Conservation (phyloP, 1,140 invertebrate genomes). For the Apocrypta bakeri region DNA sequence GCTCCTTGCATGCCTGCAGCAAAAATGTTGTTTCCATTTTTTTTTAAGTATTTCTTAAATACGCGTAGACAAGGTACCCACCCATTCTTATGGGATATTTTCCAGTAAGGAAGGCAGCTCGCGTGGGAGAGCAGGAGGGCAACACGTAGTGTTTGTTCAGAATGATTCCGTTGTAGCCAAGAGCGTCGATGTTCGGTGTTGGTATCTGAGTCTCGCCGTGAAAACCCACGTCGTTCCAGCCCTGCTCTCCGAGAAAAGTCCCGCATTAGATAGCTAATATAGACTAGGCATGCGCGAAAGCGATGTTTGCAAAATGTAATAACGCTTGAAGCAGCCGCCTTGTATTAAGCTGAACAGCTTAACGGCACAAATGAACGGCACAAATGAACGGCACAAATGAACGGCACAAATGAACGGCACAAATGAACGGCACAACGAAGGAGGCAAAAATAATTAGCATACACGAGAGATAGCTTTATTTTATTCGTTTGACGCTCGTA, state of each 20-base stretch:
- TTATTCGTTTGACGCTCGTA: constrained; percentile 60
- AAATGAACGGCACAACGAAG: too few species aligned
- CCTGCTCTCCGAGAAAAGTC: constrained; percentile 71
- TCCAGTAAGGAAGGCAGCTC: constrained; percentile 81
- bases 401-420: too few species aligned
- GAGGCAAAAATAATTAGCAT: neutral
- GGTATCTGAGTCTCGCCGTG: constrained; percentile 82
- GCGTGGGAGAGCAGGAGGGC: constrained; percentile 79
- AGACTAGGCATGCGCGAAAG: too few species aligned
- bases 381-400: too few species aligned
- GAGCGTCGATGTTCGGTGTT: constrained; percentile 81
- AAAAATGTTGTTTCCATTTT: neutral
- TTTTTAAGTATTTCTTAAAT: too few species aligned
- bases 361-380: too few species aligned
- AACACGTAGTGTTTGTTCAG: constrained; percentile 80
- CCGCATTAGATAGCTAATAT: too few species aligned
- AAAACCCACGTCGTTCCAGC: constrained; percentile 86
- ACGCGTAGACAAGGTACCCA: constrained; percentile 60
- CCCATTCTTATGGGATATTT: constrained; percentile 82
- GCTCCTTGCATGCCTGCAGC: constrained; percentile 76
- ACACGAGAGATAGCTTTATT: too few species aligned
- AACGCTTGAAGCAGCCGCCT: too few species aligned
- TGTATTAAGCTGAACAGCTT: too few species aligned
- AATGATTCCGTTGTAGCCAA: constrained; percentile 80
- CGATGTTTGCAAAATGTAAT: too few species aligned